Base-by-base conservation (phyloP, 2,797 vertebrate species). In the Apogon hyalosoma region DNA sequence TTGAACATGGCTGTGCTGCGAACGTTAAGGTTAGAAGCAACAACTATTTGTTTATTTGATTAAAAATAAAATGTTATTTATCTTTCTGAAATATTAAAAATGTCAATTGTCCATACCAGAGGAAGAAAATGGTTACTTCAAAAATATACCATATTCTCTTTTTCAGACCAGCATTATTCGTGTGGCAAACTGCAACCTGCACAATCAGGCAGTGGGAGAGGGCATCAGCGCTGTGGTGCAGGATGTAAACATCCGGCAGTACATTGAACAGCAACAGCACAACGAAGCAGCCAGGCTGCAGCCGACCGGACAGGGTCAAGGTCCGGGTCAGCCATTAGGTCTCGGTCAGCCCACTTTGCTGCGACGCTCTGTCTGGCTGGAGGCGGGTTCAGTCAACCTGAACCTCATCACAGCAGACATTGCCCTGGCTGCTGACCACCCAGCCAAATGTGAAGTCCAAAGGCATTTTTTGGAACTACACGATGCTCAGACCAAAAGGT, bases 121-220 rank as follows among this genome's bases (percentile, higher is more conserved):
- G 7, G 1, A 36, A 36, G 33, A 36, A 36, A 36, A 3, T 36
- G 33, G 33, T 46, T 51, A 38, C 1, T 43, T 65, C 39, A 33
- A 39, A 19, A 42, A 53, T 42, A 11, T 11, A 1, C 31, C 50
- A 1, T 28, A 41, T 49, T 0, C 46, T 39, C 3, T 57, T 41
- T 10, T 19, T 33, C 85, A 99, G 98, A 98, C 97, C 69, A 94
- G 95, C 1, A 87, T 94, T 4, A 47, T 98, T 39, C 95, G 97
- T 1, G 77, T 98, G 75, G 97, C 97, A 21, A 97, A 96, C 88
- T 99, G 98, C 87, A 99, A 99, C 88, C 94, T 99, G 58, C 98
- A 99, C 90, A 99, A 97, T 87, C 96, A 97, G 83, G 95, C 97
- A 0, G 98, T 99, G 6, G 95, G 98, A 3, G 98, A 99, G 87